Evolutionary conservation across 1,140 invertebrate genomes (phyloP).

Genomic region (Conus betulinus): DNA sequence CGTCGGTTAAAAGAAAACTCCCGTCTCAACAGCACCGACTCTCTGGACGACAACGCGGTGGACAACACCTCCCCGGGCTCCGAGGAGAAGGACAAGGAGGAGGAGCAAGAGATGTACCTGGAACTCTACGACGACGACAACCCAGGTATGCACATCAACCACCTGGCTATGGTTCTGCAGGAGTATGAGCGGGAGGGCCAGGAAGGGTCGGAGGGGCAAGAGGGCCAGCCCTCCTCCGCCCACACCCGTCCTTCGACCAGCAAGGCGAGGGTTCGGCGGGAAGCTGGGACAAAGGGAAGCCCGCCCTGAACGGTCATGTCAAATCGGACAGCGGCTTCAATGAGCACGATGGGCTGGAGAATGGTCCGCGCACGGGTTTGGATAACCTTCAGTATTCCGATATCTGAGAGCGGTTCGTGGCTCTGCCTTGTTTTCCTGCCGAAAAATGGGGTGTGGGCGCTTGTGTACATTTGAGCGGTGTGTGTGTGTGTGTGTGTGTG

Average conservation of each 20-base stretch:
- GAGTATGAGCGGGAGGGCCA: slow-evolving; percentile 13
- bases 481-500: neutral
- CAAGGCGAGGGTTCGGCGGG: neutral
- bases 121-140: slow-evolving; percentile 22
- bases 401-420: neutral
- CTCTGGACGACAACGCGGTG: slow-evolving; percentile 30
- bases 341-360: neutral
- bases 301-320: slow-evolving; percentile 7
- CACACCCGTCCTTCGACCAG: neutral
- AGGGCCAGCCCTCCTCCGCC: neutral
- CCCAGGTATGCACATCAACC: slow-evolving; percentile 24
- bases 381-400: slow-evolving; percentile 3
- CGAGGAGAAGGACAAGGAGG: slow-evolving; percentile 11
- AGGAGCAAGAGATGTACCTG: slow-evolving; percentile 36
- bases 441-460: neutral
- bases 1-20: too few relatives aligned
- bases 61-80: neutral
- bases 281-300: too few relatives aligned
- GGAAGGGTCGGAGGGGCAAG: neutral
- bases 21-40: neutral
- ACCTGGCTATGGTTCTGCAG: slow-evolving; percentile 29
- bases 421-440: too few relatives aligned
- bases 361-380: neutral
- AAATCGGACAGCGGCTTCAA: slow-evolving; percentile 32
- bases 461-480: neutral